Evolutionary conservation across 2,797 vertebrate genomes (phyloP).

Genomic region (Falco concolor): DNA sequence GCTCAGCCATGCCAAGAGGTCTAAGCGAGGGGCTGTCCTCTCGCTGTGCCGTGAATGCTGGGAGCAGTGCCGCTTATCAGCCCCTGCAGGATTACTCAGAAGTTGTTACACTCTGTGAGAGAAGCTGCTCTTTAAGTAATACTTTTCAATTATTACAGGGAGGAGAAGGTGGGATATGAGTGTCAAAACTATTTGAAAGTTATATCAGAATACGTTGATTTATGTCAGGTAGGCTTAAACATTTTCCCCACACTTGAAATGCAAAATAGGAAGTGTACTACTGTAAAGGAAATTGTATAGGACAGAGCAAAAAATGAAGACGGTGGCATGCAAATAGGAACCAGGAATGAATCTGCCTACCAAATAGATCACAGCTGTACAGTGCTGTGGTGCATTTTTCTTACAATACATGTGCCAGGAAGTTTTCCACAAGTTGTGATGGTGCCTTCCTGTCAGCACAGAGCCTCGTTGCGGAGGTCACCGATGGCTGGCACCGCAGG

Average conservation of each 20-base stretch:
- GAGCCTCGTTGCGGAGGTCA: background rate
- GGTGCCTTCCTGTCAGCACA: background rate
- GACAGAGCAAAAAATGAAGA: background rate
- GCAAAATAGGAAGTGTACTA: background rate
- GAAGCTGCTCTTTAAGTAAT: background rate
- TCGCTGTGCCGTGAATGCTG: fast-evolving
- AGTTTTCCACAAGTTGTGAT: background rate
- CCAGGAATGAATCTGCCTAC: background rate
- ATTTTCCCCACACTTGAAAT: background rate
- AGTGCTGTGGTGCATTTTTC: background rate
- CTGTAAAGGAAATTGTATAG: background rate
- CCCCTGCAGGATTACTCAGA: background rate
- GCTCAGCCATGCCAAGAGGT: background rate
- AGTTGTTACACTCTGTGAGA: background rate
- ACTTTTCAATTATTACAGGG: background rate
- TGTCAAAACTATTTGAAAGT: background rate
- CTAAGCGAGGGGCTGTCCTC: background rate
- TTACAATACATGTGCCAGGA: background rate
- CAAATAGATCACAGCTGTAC: background rate
- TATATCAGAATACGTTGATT: background rate
- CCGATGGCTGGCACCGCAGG: fast-evolving
- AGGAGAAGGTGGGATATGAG: background rate
- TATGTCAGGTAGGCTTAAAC: background rate
- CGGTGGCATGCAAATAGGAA: background rate
- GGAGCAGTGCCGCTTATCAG: background rate